Evolutionary conservation across 30 jellyfish, hydroid and myxozoan species (phyloP), one percentile per base, ranked within the genome.

Genomic region (Catostylus mosaicus): DNA sequence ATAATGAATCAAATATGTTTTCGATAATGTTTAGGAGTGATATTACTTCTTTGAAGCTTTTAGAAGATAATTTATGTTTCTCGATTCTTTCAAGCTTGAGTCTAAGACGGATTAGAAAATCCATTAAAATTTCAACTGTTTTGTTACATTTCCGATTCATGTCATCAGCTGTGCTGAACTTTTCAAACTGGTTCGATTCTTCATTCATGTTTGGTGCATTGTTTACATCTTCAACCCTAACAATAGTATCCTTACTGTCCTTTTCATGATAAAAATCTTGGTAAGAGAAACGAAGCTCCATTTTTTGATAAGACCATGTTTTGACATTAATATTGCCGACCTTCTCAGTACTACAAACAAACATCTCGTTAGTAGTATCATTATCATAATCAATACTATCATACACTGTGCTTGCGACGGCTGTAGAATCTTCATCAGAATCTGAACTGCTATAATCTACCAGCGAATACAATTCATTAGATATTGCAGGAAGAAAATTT

Each of bases 81-180:
- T 60, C 75, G 27, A 77, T 77, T 59, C 78, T 77, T 14, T 77
- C 88, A 16, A 77, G 88, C 36, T 77, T 77, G 26, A 77, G 78
- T 27, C 88, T 37, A 40, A 77, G 77, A 34, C 88, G 88, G 47
- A 77, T 40, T 26, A 77, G 35, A 27, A 77, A 77, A 26, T 77
- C 88, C 73, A 77, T 77, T 26, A 77, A 27, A 20, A 14, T 59
- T 57, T 77, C 76, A 12, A 38, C 18, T 24, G n/a, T 59, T 31
- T 60, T 36, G 27, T 45, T 9, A 1, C n/a, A n/a, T 23, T 24
- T 60, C 30, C 14, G 79, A 36, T 67, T 67, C 36, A 59, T 59
- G 27, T 59, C 72, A n/a, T n/a, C n/a, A n/a, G n/a, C n/a, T n/a
- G n/a, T n/a, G n/a, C n/a, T n/a, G n/a, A n/a, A n/a, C n/a, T n/a